Conservation (phyloP, 1,140 invertebrate species). For the Lasioglossum albipes region DNA sequence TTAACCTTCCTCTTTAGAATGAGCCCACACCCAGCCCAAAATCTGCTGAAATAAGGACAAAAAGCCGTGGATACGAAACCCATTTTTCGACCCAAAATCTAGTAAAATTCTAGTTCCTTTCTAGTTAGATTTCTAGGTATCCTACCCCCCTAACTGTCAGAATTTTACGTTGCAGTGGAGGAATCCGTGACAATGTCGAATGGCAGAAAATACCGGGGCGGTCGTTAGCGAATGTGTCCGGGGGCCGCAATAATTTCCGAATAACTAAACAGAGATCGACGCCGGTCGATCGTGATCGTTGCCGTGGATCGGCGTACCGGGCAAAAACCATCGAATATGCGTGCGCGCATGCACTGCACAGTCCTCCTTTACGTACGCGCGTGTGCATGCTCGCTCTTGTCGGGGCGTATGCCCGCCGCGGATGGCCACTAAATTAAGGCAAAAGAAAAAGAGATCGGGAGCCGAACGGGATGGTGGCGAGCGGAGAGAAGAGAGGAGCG, state of each 20-base stretch:
- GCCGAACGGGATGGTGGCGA: conserved; percentile 4
- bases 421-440: conserved; percentile 68
- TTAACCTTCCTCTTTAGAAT: no score
- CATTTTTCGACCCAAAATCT: no score
- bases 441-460: conserved; percentile 69
- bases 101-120: no score
- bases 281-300: conserved; percentile 35
- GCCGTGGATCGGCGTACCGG: conserved; percentile 8
- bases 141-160: no score
- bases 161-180: no score
- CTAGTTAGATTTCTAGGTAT: no score
- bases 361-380: conserved; percentile 18
- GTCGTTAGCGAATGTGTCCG: conserved; percentile 36
- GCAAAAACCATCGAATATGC: conserved; percentile 53
- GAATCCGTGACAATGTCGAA: conserved; percentile 2
- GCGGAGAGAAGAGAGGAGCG: no score
- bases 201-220: background rate
- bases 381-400: conserved; percentile 57
- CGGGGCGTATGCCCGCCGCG: conserved; percentile 58
- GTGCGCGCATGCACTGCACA: conserved; percentile 40
- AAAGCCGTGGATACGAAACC: no score
- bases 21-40: no score
- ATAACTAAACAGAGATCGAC: conserved; percentile 44
- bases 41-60: no score
- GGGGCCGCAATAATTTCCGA: conserved; percentile 33